A percentile compares a stretch with the other conserved stretches of the same genome.
Conservation (phyloP, 2,113 vertebrate genomes). For the Damaliscus lunatus region DNA sequence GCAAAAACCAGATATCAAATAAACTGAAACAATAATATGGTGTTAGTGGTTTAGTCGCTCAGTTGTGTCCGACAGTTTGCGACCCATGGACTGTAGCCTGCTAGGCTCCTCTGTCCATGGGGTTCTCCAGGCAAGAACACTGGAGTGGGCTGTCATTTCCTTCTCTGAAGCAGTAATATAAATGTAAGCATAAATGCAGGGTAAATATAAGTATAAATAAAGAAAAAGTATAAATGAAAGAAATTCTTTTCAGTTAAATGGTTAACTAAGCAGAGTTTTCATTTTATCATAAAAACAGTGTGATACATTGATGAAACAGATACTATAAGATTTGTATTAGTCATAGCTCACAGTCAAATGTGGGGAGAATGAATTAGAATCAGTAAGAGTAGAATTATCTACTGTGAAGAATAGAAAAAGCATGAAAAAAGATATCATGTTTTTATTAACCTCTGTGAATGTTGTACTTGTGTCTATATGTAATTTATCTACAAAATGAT, state of each 20-base stretch:
- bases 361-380: neutral
- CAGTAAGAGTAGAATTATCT: neutral
- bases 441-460: neutral
- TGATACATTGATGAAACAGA: neutral
- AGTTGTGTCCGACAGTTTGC: accelerated
- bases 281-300: neutral
- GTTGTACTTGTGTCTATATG: neutral
- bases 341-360: neutral
- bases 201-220: neutral
- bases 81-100: neutral
- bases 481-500: neutral
- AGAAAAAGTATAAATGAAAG: neutral
- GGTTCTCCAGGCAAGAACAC: neutral
- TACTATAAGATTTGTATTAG: neutral
- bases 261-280: neutral
- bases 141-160: neutral
- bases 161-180: neutral
- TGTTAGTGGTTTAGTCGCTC: neutral
- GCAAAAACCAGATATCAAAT: neutral
- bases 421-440: neutral
- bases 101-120: neutral
- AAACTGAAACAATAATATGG: neutral
- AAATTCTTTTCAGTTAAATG: neutral
- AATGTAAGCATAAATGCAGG: neutral
- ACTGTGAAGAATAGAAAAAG: neutral